Evolutionary conservation across 1,140 invertebrate species (phyloP).

Genomic region (Monochamus saltuarius): DNA sequence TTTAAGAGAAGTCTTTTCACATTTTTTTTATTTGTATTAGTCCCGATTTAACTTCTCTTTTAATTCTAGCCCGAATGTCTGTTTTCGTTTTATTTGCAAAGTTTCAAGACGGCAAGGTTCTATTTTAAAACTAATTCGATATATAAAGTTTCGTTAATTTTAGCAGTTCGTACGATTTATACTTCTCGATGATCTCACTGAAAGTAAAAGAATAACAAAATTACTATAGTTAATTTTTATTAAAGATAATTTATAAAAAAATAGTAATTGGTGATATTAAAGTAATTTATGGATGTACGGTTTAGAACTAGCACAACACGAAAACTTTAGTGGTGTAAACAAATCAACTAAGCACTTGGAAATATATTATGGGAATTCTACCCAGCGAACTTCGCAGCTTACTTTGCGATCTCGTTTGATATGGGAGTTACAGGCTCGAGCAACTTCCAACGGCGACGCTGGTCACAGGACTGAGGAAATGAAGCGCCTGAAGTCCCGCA

Average conservation of each 20-base stretch:
- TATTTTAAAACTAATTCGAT: conserved; percentile 28
- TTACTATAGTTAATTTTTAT: background rate
- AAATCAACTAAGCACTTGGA: background rate
- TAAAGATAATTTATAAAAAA: background rate
- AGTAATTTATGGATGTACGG: too few species aligned
- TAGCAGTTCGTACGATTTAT: conserved; percentile 19
- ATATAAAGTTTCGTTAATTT: conserved; percentile 14
- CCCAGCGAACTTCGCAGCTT: conserved; percentile 7
- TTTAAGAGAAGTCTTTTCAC: too few species aligned
- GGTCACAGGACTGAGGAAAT: conserved; percentile 12
- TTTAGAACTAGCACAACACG: background rate
- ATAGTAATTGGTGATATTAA: too few species aligned
- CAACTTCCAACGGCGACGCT: conserved; percentile 9
- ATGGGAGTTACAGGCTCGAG: conserved; percentile 6
- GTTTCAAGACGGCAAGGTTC: conserved; percentile 13
- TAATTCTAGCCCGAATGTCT: too few species aligned
- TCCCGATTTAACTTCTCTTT: too few species aligned
- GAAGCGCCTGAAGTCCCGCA: conserved; percentile 16
- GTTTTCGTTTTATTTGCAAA: too few species aligned
- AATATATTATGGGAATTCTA: background rate
- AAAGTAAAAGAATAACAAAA: conserved; percentile 4
- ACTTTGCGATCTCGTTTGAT: conserved; percentile 9
- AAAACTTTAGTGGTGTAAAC: background rate
- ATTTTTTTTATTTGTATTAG: too few species aligned
- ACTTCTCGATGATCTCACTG: conserved; percentile 19